Evolutionary conservation across 2,797 vertebrate genomes (phyloP).

Genomic region (Halcyon badia): DNA sequence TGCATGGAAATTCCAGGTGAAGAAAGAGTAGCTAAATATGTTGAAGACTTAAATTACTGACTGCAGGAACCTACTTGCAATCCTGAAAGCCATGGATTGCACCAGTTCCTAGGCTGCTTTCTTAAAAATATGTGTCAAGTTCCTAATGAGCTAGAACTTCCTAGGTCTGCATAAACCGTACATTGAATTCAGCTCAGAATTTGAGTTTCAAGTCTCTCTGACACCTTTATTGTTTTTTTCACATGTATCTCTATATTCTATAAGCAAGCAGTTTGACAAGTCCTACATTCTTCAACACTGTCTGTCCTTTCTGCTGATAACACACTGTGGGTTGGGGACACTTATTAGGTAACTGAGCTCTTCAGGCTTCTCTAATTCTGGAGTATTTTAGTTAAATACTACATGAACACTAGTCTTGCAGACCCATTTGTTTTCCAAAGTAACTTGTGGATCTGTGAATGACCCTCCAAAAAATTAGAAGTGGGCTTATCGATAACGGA

Average conservation of each 20-base stretch:
- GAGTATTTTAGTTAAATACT: neutral
- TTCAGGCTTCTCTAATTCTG: neutral
- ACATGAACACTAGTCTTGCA: neutral
- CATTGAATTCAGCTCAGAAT: neutral
- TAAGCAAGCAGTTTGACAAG: neutral
- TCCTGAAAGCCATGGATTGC: neutral
- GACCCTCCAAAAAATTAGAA: neutral
- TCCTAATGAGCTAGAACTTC: neutral
- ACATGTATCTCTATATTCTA: neutral
- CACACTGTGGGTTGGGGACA: neutral
- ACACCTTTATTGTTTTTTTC: neutral
- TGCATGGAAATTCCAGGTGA: neutral
- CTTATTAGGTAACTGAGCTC: neutral
- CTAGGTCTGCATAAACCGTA: neutral
- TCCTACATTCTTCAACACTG: neutral
- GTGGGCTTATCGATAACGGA: neutral
- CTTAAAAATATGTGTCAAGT: neutral
- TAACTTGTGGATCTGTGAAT: neutral
- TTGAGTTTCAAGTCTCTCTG: neutral
- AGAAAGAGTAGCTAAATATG: neutral
- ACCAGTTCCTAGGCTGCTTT: neutral
- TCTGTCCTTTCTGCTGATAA: neutral
- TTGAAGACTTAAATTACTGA: neutral
- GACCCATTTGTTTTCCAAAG: neutral
- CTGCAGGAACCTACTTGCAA: neutral